Evolutionary conservation across 2,113 vertebrate genomes (phyloP).

Genomic region (Ursus arctos): DNA sequence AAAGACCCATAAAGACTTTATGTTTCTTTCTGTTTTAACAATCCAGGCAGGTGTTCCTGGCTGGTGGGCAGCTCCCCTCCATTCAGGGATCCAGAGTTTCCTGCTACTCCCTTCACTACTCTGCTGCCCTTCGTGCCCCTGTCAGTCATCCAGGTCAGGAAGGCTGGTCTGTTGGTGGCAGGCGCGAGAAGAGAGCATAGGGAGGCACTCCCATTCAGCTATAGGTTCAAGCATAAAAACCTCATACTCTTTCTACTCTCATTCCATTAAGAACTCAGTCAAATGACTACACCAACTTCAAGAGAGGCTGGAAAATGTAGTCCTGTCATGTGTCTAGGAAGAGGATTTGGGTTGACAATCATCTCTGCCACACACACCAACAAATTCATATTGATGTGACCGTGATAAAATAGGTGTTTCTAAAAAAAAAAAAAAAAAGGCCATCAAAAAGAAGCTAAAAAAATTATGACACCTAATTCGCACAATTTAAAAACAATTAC

Average conservation of each 20-base stretch:
- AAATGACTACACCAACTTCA: neutral
- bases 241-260: neutral
- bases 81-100: neutral
- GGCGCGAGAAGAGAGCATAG: neutral
- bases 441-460: neutral
- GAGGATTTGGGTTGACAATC: neutral
- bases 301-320: neutral
- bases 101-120: fast-evolving
- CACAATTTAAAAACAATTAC: neutral
- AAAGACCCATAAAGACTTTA: fast-evolving
- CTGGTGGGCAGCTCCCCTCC: fast-evolving
- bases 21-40: neutral
- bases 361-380: too few relatives aligned
- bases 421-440: neutral
- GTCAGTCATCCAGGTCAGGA: neutral
- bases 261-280: neutral
- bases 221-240: neutral
- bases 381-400: neutral
- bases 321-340: neutral
- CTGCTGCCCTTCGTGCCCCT: fast-evolving
- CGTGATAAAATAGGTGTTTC: neutral
- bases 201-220: fast-evolving
- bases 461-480: neutral
- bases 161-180: neutral
- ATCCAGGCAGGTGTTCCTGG: neutral